Percentiles rank a stretch among this genome's conserved stretches.
phyloP scores from a whole-genome alignment of 2,113 vertebrate genomes.

The Elanoides forficatus region DNA sequence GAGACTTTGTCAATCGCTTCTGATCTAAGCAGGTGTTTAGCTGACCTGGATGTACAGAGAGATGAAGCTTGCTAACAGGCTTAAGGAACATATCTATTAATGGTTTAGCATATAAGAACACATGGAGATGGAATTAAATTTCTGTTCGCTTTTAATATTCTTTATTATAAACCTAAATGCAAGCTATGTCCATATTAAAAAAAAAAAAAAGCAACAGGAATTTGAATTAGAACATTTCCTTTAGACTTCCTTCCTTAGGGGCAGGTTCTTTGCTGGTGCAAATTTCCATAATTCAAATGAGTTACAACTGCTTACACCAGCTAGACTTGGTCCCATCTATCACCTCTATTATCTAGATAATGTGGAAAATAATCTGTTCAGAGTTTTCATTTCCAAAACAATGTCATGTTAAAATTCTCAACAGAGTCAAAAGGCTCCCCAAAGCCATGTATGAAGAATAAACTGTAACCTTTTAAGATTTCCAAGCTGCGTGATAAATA shows the following conservation, averaged over 20 bases:
- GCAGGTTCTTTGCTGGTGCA: neutral
- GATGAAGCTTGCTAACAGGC: neutral
- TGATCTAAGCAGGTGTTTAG: neutral
- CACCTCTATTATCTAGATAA: constrained; percentile 29
- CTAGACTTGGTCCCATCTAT: constrained; percentile 25
- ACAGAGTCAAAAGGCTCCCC: constrained; percentile 29
- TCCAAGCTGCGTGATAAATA: constrained; percentile 55
- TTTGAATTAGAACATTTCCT: neutral
- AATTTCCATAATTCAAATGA: constrained; percentile 40
- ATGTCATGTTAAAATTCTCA: constrained; percentile 33
- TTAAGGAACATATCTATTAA: neutral
- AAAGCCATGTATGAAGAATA: constrained; percentile 50
- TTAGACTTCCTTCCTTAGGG: neutral
- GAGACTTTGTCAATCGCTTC: neutral
- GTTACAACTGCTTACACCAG: constrained; percentile 26
- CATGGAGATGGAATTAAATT: neutral
- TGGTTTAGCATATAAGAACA: neutral
- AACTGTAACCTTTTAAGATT: constrained; percentile 59
- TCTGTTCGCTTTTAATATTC: neutral
- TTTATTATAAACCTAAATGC: neutral
- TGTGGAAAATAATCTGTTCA: constrained; percentile 21
- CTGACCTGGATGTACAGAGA: neutral
- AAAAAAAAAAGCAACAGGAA: neutral
- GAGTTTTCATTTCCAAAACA: constrained; percentile 46
- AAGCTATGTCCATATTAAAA: neutral